These are phyloP conservation scores for Neopipo cinnamomea DNA, from an alignment of 2,113 vertebrate genomes.

Conservation along the genomic window DNA sequence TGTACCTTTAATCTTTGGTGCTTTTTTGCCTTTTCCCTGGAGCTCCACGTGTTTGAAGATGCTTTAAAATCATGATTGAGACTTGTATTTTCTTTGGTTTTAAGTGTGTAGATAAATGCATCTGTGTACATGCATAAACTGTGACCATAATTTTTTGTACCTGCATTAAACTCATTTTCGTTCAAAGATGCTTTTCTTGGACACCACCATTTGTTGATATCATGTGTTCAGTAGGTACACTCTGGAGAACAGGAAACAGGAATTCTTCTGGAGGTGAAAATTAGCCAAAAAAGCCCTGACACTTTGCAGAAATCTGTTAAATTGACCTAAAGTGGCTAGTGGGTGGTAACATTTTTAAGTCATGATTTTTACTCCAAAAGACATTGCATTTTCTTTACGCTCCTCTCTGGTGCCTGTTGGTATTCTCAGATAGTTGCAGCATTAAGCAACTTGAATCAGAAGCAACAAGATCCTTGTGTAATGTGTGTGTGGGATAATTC, in stretches of 20 bases:
- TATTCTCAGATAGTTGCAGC: not conserved
- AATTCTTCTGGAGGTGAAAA: not conserved
- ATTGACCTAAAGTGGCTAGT: not conserved
- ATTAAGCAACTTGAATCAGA: not conserved
- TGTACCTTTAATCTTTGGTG: constrained; percentile 49
- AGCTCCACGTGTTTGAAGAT: constrained; percentile 26
- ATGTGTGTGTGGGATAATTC: not conserved
- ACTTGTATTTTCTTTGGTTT: constrained; percentile 31
- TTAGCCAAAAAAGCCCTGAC: not conserved
- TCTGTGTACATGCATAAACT: constrained; percentile 59
- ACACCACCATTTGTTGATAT: constrained; percentile 26
- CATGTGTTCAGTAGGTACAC: not conserved
- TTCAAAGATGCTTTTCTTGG: constrained; percentile 26
- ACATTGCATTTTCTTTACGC: not conserved
- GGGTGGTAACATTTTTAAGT: not conserved
- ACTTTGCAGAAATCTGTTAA: not conserved
- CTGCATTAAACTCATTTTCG: constrained; percentile 15
- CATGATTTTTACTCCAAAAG: not conserved
- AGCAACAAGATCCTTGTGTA: not conserved
- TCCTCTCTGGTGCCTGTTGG: not conserved
- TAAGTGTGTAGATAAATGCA: constrained; percentile 26
- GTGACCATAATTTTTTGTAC: constrained; percentile 67
- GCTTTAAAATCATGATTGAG: constrained; percentile 22
- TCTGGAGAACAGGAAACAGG: not conserved
- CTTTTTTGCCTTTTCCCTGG: constrained; percentile 31